These are phyloP conservation scores for Cavia aperea DNA, from an alignment of 2,113 vertebrate genomes.

Conservation along the genomic window DNA sequence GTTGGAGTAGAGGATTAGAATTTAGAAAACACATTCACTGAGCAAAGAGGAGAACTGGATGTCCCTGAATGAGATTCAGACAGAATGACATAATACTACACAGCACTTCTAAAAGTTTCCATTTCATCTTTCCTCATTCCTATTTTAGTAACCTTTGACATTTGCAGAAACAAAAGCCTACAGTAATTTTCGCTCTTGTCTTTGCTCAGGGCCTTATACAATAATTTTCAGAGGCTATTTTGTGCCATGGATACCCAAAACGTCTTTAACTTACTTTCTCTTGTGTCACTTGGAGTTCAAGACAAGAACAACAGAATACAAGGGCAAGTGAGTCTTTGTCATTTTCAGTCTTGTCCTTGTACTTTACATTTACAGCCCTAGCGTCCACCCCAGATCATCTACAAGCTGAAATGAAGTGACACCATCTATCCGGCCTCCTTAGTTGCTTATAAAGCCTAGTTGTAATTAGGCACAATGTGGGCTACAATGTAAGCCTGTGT, in stretches of 20 bases:
- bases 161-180: conserved; percentile 50
- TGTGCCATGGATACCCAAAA: not conserved
- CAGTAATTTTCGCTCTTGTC: not conserved
- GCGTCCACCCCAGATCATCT: not conserved
- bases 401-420: conserved; percentile 75
- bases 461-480: conserved; percentile 74
- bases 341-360: not conserved
- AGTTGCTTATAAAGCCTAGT: conserved; percentile 73
- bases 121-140: conserved; percentile 39
- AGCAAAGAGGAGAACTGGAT: not conserved
- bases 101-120: conserved; percentile 15
- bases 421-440: conserved; percentile 67
- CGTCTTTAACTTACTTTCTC: not conserved
- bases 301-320: conserved; percentile 19
- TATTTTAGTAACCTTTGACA: conserved; percentile 44
- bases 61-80: conserved; percentile 24
- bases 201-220: not conserved
- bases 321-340: not conserved
- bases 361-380: not conserved
- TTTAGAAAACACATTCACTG: conserved; percentile 7
- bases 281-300: not conserved
- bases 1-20: not conserved
- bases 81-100: not conserved
- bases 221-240: not conserved
- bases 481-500: conserved; percentile 82